Evolutionary conservation across 2,113 vertebrate species (phyloP), one percentile per base, ranked within the genome.

Genomic region (Labeo rohita): DNA sequence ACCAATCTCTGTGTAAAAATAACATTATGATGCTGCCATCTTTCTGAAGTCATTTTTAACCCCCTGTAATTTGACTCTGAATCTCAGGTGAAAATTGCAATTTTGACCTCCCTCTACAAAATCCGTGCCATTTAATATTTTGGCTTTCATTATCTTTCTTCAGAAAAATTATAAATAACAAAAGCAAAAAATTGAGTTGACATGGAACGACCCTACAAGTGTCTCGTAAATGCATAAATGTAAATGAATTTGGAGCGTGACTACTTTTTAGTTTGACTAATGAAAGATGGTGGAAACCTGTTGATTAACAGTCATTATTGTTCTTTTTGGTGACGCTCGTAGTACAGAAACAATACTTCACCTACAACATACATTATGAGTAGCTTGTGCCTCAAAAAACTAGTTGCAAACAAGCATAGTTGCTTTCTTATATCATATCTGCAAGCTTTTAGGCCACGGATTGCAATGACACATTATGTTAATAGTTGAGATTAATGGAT

Each of bases 401-500:
- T 65, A 11, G n/a, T 11, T 63, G 61, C 61, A 63, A 11, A 63
- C 21, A 11, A 23, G 18, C 70, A 47, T 73, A 47, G 18, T 47
- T 49, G 72, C 21, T 49, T 75, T 8, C n/a, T 75, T 75, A 50
- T 28, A 28, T 75, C 45, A 49, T 75, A 75, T 50, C 43, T 75
- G 45, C 54, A 80, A 63, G 16, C 21, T 39, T 79, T 45, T 63
- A 45, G 21, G 18, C 21, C 28, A 13, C 6, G 16, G 18, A 79
- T 59, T 80, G 77, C 13, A 18, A 59, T 54, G 75, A 54, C 23
- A 54, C 54, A 18, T 8, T 18, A 28, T 77, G 75, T 79, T 61
- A 79, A 79, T 61, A 59, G 18, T 79, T 61, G 54, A 45, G 34
- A 52, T 80, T 23, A 59, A 52, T 77, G 12, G 49, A 77, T 36